Conservation (phyloP, 1,140 invertebrate genomes). For the Antheraea pernyi region DNA sequence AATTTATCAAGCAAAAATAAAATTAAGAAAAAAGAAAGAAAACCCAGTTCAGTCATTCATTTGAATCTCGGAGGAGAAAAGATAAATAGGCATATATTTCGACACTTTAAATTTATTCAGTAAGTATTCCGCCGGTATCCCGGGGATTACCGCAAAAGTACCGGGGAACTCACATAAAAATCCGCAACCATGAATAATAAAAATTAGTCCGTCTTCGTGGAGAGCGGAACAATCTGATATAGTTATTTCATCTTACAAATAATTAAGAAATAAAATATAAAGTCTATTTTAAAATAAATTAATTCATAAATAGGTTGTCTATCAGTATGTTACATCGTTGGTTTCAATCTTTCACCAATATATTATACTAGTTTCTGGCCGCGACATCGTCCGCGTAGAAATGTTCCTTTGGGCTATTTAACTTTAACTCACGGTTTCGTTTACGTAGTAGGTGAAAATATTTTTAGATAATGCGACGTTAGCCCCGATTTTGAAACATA, state of each 20-base stretch:
- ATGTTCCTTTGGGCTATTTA: too few relatives aligned
- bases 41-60: background rate
- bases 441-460: too few relatives aligned
- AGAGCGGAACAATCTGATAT: background rate
- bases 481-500: too few relatives aligned
- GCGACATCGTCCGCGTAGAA: too few relatives aligned
- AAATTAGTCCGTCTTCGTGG: constrained; percentile 14
- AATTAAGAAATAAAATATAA: background rate
- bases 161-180: constrained; percentile 25
- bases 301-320: too few relatives aligned
- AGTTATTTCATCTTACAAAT: background rate
- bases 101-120: constrained; percentile 29
- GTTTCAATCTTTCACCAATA: too few relatives aligned
- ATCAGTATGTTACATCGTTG: too few relatives aligned
- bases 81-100: constrained; percentile 18
- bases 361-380: too few relatives aligned
- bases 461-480: too few relatives aligned
- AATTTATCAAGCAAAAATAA: constrained; percentile 1
- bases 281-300: too few relatives aligned
- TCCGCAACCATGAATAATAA: constrained; percentile 33
- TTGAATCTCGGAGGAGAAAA: constrained; percentile 19
- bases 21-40: background rate
- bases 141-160: constrained; percentile 24
- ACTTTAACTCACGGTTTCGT: too few relatives aligned
- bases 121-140: constrained; percentile 25